Percentiles rank a stretch among this genome's conserved stretches.
Evolutionary conservation across 1,140 invertebrate species (phyloP).

Genomic region (Drosophila asahinai): DNA sequence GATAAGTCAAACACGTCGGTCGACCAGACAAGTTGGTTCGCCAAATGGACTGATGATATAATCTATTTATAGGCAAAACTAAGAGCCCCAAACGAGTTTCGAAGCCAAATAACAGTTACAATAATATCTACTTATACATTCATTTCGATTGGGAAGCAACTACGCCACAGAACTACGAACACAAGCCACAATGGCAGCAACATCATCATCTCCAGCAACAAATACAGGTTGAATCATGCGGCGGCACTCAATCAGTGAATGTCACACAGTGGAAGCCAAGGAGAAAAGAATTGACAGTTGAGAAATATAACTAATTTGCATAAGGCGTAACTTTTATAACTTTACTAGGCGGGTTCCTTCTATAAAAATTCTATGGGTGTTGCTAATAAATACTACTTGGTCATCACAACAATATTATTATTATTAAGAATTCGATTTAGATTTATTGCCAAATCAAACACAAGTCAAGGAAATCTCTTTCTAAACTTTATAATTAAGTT

Average conservation of each 20-base stretch:
- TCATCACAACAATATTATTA: no score
- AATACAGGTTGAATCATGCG: slow-evolving; percentile 48
- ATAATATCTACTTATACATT: slow-evolving; percentile 44
- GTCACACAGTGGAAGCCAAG: slow-evolving; percentile 41
- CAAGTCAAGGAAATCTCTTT: neutral
- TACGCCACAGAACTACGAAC: slow-evolving; percentile 48
- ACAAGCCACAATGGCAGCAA: slow-evolving; percentile 35
- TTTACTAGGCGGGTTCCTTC: no score
- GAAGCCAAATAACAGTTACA: slow-evolving; percentile 69
- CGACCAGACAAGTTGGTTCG: slow-evolving; percentile 25
- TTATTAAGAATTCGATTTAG: no score
- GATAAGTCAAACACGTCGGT: slow-evolving; percentile 35
- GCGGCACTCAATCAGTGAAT: slow-evolving; percentile 35
- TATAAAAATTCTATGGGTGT: no score
- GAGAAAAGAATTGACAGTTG: neutral
- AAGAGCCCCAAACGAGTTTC: slow-evolving; percentile 57
- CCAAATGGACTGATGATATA: slow-evolving; percentile 49
- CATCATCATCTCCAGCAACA: slow-evolving; percentile 13
- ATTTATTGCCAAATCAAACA: no score
- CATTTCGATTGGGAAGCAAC: slow-evolving; percentile 60
- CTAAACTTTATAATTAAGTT: no score
- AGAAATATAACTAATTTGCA: neutral
- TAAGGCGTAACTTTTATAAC: neutral
- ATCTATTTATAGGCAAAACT: slow-evolving; percentile 48
- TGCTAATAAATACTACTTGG: no score